These are phyloP conservation scores for Alauda arvensis DNA, from an alignment of 2,797 vertebrate genomes.

Conservation along the genomic window DNA sequence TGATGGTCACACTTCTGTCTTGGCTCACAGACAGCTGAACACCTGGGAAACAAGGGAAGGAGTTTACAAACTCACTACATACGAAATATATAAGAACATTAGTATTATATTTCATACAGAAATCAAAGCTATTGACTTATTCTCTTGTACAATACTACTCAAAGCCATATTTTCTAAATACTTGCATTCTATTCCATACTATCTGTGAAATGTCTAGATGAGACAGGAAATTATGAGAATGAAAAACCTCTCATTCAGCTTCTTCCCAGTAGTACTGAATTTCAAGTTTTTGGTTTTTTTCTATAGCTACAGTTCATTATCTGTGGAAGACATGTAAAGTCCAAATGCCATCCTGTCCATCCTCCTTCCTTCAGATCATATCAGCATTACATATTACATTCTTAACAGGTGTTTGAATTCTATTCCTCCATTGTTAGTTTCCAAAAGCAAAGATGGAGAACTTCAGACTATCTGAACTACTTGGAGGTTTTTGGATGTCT, in stretches of 20 bases:
- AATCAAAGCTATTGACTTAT: neutral
- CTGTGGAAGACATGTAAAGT: neutral
- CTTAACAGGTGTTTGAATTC: neutral
- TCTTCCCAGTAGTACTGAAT: neutral
- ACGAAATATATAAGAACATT: neutral
- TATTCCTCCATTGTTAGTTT: neutral
- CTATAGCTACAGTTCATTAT: neutral
- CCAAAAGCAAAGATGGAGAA: neutral
- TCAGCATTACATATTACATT: neutral
- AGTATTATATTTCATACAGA: neutral
- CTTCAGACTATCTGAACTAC: neutral
- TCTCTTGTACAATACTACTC: neutral
- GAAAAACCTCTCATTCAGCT: neutral
- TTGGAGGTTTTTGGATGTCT: neutral
- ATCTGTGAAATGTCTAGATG: neutral
- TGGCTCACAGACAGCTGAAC: neutral
- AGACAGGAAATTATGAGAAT: neutral
- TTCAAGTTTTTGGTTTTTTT: neutral
- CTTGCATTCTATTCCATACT: neutral
- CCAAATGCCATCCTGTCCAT: neutral
- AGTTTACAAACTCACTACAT: neutral
- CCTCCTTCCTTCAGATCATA: neutral
- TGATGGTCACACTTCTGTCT: neutral
- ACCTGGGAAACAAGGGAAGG: neutral
- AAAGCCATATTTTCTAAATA: neutral